Conservation (phyloP, 2,888 invertebrate genomes). For the Tuberolachnus salignus region DNA sequence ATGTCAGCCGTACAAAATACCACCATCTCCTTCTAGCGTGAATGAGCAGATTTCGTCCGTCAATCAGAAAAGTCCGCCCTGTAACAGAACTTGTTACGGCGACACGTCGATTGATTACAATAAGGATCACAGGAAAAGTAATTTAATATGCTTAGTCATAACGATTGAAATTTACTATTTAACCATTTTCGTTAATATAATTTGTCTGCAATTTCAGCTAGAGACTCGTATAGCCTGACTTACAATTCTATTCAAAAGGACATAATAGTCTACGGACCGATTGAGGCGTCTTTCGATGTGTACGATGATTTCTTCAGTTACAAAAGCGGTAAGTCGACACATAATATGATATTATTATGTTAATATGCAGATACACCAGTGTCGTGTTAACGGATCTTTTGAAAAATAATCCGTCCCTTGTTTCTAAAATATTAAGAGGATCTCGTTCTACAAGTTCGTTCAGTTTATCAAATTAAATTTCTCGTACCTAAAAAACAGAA, state of each 20-base stretch:
- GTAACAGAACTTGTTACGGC: slow-evolving; percentile 8
- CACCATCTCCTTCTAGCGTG: neutral
- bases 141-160: neutral
- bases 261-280: slow-evolving; percentile 83
- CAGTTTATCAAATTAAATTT: no score
- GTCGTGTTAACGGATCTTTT: no score
- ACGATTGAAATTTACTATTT: neutral
- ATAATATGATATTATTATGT: no score
- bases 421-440: no score
- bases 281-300: slow-evolving; percentile 86
- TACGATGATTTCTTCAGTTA: slow-evolving; percentile 84
- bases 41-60: neutral
- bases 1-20: slow-evolving; percentile 34
- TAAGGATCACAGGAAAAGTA: neutral
- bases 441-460: no score
- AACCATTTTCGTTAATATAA: neutral
- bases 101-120: neutral
- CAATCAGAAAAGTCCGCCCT: neutral
- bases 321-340: slow-evolving; percentile 71
- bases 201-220: slow-evolving; percentile 12
- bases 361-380: no score
- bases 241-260: slow-evolving; percentile 77
- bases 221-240: slow-evolving; percentile 9
- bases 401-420: no score
- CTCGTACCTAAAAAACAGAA: no score